Conservation (phyloP, 2,888 invertebrate genomes). For the Saturnia pavonia region DNA sequence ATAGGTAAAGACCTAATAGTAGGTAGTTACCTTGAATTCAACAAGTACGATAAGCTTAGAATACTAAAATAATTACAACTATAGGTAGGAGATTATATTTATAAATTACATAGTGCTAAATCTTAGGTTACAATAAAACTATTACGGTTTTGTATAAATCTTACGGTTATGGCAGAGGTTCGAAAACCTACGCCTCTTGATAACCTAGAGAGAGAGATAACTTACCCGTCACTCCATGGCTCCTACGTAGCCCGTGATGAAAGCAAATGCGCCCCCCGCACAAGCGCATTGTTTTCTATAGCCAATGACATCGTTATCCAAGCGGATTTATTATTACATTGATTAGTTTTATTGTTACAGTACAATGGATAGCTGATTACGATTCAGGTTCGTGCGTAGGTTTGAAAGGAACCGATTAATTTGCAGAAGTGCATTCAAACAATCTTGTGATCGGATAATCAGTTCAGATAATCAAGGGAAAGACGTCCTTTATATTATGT, state of each 20-base stretch:
- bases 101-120: no score
- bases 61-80: no score
- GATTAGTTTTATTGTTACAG: background rate
- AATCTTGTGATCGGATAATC: background rate
- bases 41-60: background rate
- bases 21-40: background rate
- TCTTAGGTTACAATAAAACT: no score
- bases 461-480: background rate
- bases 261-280: background rate
- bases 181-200: no score
- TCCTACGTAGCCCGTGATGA: background rate
- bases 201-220: no score
- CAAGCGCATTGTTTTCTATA: background rate
- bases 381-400: conserved; percentile 3
- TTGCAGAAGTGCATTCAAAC: background rate
- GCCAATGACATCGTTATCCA: conserved; percentile 11
- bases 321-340: background rate
- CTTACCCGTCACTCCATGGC: background rate
- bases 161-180: no score
- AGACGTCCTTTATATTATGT: no score
- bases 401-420: background rate
- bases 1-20: no score
- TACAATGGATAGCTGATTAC: background rate
- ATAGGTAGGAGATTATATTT: no score
- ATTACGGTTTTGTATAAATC: no score